phyloP scores from a whole-genome alignment of 2,797 vertebrate species.

The Leptoclinus maculatus region DNA sequence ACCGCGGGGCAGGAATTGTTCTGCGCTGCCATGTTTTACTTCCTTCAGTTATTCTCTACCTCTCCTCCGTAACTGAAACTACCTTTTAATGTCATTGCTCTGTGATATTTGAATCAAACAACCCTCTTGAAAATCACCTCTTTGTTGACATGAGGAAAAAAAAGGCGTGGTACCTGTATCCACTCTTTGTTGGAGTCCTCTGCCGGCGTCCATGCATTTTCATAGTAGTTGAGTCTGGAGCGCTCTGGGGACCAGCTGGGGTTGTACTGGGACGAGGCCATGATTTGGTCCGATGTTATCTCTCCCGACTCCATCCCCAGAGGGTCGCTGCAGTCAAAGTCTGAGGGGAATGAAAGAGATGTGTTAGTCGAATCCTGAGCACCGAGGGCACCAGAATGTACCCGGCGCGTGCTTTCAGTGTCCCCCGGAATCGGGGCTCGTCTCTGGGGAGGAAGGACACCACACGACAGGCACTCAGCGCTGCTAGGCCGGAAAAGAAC shows the following conservation, averaged over 20 bases:
- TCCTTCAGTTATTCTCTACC: background rate
- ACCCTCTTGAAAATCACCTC: background rate
- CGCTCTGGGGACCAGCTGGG: conserved; percentile 95
- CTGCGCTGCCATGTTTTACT: background rate
- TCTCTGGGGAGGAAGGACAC: conserved; percentile 62
- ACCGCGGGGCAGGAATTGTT: conserved; percentile 1
- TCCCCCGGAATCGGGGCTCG: conserved; percentile 47
- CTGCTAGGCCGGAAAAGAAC: conserved; percentile 43
- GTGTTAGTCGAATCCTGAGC: conserved; percentile 38
- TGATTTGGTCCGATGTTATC: conserved; percentile 94
- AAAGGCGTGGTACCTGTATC: conserved; percentile 91
- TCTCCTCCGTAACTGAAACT: background rate
- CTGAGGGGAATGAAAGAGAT: conserved; percentile 70
- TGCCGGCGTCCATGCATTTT: conserved; percentile 97
- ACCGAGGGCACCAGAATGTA: conserved; percentile 23
- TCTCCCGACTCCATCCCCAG: conserved; percentile 98
- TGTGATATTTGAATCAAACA: background rate
- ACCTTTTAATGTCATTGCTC: background rate
- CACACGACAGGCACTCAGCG: conserved; percentile 62
- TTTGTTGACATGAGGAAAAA: background rate
- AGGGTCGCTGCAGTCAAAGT: conserved; percentile 95
- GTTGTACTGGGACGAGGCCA: conserved; percentile 94
- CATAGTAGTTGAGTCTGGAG: conserved; percentile 94
- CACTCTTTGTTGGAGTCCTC: conserved; percentile 94
- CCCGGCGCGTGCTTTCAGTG: conserved; percentile 46